These are phyloP conservation scores for Astreopora myriophthalma DNA, from an alignment of 64 coral and sea anemone genomes.

Conservation along the genomic window DNA sequence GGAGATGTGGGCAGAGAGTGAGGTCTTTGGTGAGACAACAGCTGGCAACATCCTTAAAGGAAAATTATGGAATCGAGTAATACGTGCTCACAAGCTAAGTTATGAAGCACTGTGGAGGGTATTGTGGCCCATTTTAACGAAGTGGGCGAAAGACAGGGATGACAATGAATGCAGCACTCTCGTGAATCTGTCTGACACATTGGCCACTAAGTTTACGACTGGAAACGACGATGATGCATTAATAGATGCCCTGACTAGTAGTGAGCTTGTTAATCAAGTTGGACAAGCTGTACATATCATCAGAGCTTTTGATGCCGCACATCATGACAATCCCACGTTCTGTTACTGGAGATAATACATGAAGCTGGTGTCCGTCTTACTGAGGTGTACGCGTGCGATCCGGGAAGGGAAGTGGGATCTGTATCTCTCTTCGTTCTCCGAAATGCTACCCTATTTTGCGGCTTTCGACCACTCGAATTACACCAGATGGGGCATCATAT, in stretches of 20 bases:
- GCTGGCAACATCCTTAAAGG: slow-evolving; percentile 61
- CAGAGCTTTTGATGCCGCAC: slow-evolving; percentile 55
- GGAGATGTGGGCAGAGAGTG: slow-evolving; percentile 73
- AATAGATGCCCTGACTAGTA: neutral
- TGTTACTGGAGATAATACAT: slow-evolving; percentile 77
- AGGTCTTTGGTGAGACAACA: slow-evolving; percentile 64
- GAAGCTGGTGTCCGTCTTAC: slow-evolving; percentile 59
- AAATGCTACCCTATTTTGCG: slow-evolving; percentile 83
- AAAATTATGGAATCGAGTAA: slow-evolving; percentile 80
- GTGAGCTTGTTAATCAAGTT: neutral
- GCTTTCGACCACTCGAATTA: slow-evolving; percentile 70
- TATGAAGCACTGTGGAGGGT: slow-evolving; percentile 82
- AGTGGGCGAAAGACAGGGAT: slow-evolving; percentile 29
- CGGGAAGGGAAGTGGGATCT: slow-evolving; percentile 70
- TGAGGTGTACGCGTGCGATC: slow-evolving; percentile 63
- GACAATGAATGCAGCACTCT: neutral
- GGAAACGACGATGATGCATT: neutral
- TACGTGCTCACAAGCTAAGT: slow-evolving; percentile 75
- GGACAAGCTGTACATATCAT: slow-evolving; percentile 16
- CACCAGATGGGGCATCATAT: slow-evolving; percentile 58
- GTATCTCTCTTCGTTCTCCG: slow-evolving; percentile 61
- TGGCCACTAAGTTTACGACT: slow-evolving; percentile 28
- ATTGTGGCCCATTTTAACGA: slow-evolving; percentile 49
- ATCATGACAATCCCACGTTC: slow-evolving; percentile 58
- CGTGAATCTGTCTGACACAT: neutral